Conservation (phyloP, 2,888 invertebrate genomes). For the Tenthredo notha region DNA sequence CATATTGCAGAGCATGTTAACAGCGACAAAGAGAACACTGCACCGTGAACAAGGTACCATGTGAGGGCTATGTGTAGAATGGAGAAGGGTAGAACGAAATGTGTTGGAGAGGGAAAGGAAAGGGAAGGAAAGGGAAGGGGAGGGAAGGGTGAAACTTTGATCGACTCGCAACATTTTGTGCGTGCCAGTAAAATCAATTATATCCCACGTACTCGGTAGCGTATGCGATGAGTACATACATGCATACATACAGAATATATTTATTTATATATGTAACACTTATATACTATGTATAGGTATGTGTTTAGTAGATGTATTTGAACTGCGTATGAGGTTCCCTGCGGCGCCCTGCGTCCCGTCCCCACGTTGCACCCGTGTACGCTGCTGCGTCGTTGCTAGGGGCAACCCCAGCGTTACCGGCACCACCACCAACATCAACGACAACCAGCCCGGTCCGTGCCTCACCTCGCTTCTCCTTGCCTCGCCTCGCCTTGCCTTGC, state of each 20-base stretch:
- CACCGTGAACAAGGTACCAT: slow-evolving; percentile 18
- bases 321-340: slow-evolving; percentile 28
- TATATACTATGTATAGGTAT: background rate
- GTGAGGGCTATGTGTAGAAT: background rate
- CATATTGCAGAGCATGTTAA: slow-evolving; percentile 7
- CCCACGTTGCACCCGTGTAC: slow-evolving; percentile 44
- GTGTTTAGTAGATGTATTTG: background rate
- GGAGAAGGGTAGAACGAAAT: background rate
- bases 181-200: slow-evolving; percentile 73
- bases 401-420: slow-evolving; percentile 44
- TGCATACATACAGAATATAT: no score
- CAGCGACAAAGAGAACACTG: slow-evolving; percentile 36
- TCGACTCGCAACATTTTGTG: slow-evolving; percentile 66
- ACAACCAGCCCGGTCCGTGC: slow-evolving; percentile 44
- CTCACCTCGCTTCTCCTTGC: slow-evolving; percentile 46
- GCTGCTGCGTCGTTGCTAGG: slow-evolving; percentile 47
- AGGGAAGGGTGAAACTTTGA: slow-evolving; percentile 54
- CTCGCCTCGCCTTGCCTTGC: slow-evolving; percentile 33
- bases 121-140: background rate
- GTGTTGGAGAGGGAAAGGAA: background rate
- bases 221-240: background rate
- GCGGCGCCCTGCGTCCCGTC: slow-evolving; percentile 34
- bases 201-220: slow-evolving; percentile 58
- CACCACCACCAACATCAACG: slow-evolving; percentile 36
- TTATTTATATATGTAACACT: background rate